Evolutionary conservation across 2,888 invertebrate genomes (phyloP).

Genomic region (Himalopsyche tibetana): DNA sequence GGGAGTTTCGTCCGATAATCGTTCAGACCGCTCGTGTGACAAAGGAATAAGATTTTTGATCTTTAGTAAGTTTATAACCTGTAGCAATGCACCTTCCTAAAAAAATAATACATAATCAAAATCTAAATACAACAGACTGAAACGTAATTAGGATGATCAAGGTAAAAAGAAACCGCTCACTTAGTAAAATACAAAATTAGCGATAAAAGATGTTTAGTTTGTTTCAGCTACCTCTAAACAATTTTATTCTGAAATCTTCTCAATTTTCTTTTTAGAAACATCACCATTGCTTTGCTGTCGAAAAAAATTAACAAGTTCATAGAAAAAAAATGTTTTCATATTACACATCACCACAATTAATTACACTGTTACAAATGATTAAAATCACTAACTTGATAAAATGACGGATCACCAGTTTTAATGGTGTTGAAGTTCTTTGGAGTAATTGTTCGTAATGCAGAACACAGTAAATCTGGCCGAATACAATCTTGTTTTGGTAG

Average conservation of each 20-base stretch:
- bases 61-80: slow-evolving; percentile 74
- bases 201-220: too few relatives aligned
- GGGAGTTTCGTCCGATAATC: slow-evolving; percentile 1
- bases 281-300: not conserved
- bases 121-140: too few relatives aligned
- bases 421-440: slow-evolving; percentile 73
- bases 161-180: too few relatives aligned
- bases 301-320: not conserved
- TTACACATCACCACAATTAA: not conserved
- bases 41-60: slow-evolving; percentile 68
- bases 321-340: too few relatives aligned
- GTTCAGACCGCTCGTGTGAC: not conserved
- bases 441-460: slow-evolving; percentile 71
- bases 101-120: not conserved
- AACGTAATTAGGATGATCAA: too few relatives aligned
- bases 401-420: slow-evolving; percentile 59
- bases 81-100: slow-evolving; percentile 70
- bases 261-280: too few relatives aligned
- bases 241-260: too few relatives aligned
- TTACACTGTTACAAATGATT: slow-evolving; percentile 69
- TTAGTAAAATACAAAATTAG: too few relatives aligned
- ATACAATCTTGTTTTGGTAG: slow-evolving; percentile 73
- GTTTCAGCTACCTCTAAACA: too few relatives aligned
- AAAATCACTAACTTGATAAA: slow-evolving; percentile 60
- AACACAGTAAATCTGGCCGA: slow-evolving; percentile 72